Base-by-base conservation (phyloP, 2,888 invertebrate species). In the Danaus chrysippus region DNA sequence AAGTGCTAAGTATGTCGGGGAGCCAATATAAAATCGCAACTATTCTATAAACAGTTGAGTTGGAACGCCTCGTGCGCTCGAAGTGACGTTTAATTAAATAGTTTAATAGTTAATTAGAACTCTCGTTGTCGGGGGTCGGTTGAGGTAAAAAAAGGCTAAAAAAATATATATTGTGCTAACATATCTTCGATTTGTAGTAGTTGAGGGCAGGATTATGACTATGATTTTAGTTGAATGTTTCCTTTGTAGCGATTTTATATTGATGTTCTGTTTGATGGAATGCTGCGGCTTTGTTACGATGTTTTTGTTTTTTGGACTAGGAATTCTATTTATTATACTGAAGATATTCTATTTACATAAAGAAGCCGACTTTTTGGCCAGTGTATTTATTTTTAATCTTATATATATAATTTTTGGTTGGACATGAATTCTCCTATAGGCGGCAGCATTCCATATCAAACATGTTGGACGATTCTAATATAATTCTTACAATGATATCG, bases 401-500 rank as follows among this genome's bases (percentile, higher is more conserved):
- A 13, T 46, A 34, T 42, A 15, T 10, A n/a, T 9, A 17, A 1
- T 41, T 1, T 59, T 41, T 17, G 13, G 23, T 23, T 17, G 41
- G 10, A 49, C n/a, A 56, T 49, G 41, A 52, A 56, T 49, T 56
- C 42, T 42, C 13, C n/a, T 12, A 13, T 6, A 44, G 70, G 72
- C 72, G 81, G 70, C 59, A 83, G 86, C 87, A 88, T 87, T 88
- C 75, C 84, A 83, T 67, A 64, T 64, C 73, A 76, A 84, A 76
- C 83, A 76, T 70, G 73, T 79, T 78, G 90, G 90, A 88, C 90
- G 90, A 90, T 90, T 85, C 83, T 89, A 86, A 90, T 90, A 91
- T 91, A 90, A 91, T 91, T 91, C 90, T 91, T 90, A 90, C 86
- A 88, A 87, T 87, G 83, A 89, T 83, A 88, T 91, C 91, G 91